Percentiles rank a stretch among this genome's conserved stretches.
These are phyloP conservation scores for Diaphora mendica DNA, from an alignment of 2,888 invertebrate species.

Conservation along the genomic window DNA sequence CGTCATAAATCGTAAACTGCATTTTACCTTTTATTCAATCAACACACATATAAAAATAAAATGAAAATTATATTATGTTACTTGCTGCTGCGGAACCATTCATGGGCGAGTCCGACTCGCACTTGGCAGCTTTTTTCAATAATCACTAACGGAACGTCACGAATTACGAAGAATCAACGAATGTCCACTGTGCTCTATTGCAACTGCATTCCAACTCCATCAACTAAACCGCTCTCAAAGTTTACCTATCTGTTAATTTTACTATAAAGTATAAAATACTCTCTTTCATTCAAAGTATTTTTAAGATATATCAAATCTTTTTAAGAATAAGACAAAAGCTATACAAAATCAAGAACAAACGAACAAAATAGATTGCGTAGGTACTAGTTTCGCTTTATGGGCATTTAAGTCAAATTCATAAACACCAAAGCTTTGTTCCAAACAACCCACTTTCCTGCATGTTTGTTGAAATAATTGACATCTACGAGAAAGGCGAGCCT, in stretches of 20 bases:
- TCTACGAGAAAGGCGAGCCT: conserved; percentile 68
- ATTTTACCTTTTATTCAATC: too few species aligned
- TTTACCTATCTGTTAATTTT: not conserved
- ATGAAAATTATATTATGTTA: too few species aligned
- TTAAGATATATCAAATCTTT: not conserved
- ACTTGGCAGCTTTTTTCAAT: too few species aligned
- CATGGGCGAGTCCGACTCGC: too few species aligned
- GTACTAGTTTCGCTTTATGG: conserved; percentile 44
- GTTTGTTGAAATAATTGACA: conserved; percentile 75
- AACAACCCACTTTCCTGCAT: conserved; percentile 65
- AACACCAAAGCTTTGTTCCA: conserved; percentile 56
- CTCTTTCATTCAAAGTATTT: not conserved
- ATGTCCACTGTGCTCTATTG: too few species aligned
- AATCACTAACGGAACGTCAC: too few species aligned
- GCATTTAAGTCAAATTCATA: conserved; percentile 48
- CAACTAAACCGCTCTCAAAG: not conserved
- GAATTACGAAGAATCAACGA: too few species aligned
- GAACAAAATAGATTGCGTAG: conserved; percentile 34
- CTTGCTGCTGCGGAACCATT: too few species aligned
- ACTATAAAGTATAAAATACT: not conserved
- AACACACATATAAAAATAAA: too few species aligned
- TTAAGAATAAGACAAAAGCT: not conserved
- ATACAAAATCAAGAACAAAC: conserved; percentile 20
- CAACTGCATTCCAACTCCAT: not conserved
- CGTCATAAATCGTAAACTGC: too few species aligned